Percentiles rank a stretch among this genome's conserved stretches.
Evolutionary conservation across 2,113 vertebrate species (phyloP).

Genomic region (Columba janthina): DNA sequence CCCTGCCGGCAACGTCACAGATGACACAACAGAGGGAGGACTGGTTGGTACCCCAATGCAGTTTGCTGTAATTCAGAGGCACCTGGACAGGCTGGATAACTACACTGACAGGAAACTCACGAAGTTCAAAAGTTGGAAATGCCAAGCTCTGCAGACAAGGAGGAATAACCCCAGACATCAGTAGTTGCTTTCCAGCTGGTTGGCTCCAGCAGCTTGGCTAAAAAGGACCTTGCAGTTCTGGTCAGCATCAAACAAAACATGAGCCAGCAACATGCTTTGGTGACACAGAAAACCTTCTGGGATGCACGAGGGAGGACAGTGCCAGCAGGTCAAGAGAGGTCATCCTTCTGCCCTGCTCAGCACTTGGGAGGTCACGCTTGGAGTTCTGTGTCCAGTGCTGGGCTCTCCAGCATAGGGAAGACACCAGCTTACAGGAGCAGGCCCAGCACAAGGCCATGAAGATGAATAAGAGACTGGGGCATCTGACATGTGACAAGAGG

Average conservation of each 20-base stretch:
- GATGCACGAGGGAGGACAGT: background rate
- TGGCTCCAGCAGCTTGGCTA: background rate
- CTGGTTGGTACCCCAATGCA: background rate
- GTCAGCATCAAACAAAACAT: background rate
- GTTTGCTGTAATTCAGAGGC: background rate
- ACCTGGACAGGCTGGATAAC: background rate
- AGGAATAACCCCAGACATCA: background rate
- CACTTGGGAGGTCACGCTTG: background rate
- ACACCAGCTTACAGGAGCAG: fast-evolving
- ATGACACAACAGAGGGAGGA: background rate
- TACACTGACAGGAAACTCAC: background rate
- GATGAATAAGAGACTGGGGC: background rate
- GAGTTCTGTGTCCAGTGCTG: too few relatives aligned
- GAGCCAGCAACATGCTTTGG: background rate
- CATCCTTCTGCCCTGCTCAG: background rate
- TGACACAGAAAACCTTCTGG: background rate
- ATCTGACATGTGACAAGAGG: background rate
- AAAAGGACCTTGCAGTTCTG: background rate
- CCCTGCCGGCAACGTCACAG: background rate
- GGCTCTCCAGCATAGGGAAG: background rate
- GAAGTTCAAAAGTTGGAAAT: background rate
- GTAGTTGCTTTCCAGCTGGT: background rate
- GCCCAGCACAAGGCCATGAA: background rate
- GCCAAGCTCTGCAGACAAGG: background rate
- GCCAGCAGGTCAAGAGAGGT: background rate